Base-by-base conservation (phyloP, 2,888 invertebrate species). In the Drosophila macrospina region DNA sequence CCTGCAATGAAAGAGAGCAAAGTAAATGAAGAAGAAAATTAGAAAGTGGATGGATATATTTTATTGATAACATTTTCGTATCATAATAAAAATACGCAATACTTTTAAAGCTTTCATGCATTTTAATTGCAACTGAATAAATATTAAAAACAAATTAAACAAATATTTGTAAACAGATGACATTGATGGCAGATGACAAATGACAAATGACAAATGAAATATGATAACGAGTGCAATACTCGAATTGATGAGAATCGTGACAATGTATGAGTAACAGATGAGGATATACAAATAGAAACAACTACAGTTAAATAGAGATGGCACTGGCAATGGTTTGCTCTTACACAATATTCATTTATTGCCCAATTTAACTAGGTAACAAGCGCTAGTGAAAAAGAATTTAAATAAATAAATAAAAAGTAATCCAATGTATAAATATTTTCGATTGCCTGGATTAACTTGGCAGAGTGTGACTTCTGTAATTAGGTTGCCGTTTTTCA, bases 1-100 rank as follows among this genome's bases (percentile, higher is more conserved):
- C 84, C 89, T 88, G 85, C 51, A 82, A 74, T 11, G 61, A 69
- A 20, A 71, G 11, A 55, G 41, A 69, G 30, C 20, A 20, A 55
- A 48, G 20, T 20, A 20, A 15, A 37, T 44, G 3, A 26, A 26
- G 15, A 44, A 13, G 13, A 41, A 44, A 37, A 65, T 73, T 52
- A 67, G 54, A 24, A 63, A 60, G 66, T 54, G 51, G 47, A 34
- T 56, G 26, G 67, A 59, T 51, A 66, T 65, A 30, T 59, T 59
- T 52, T 48, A 62, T 69, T 52, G 36, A 51, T 51, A 68, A 34
- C 39, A 68, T 68, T 57, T 66, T 20, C 30, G 26, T 54, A 39
- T 50, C 48, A 54, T 54, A 65, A 52, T 5, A 42, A 42, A 39
- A 55, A 70, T 37, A 45, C 30, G 37, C 4, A 28, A 45, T 28